phyloP scores from a whole-genome alignment of 1,140 invertebrate genomes.

The Trichonephila clavipes region DNA sequence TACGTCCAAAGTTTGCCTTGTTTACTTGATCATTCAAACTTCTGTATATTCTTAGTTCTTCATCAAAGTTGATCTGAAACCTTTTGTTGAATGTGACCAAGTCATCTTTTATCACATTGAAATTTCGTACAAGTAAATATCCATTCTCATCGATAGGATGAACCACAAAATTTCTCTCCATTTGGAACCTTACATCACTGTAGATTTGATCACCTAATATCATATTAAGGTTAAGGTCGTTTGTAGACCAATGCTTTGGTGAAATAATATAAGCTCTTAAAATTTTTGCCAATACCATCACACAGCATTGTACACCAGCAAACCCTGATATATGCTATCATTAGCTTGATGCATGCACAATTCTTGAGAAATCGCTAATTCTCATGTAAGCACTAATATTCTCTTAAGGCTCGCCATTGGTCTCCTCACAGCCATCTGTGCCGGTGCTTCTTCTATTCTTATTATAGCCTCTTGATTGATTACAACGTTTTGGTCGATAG shows the following conservation, averaged over 20 bases:
- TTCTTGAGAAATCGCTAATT: too few species aligned
- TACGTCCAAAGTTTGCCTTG: too few species aligned
- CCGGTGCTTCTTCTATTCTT: too few species aligned
- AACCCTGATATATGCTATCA: too few species aligned
- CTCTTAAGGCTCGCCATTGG: too few species aligned
- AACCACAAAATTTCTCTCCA: background rate
- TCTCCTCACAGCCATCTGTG: too few species aligned
- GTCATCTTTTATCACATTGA: background rate
- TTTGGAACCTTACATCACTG: background rate
- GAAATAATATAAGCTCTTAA: background rate
- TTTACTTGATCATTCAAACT: conserved; percentile 1
- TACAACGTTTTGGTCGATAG: too few species aligned
- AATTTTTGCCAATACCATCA: background rate
- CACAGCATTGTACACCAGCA: too few species aligned
- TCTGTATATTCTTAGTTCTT: background rate
- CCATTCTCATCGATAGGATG: background rate
- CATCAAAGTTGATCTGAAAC: background rate
- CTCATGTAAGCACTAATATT: too few species aligned
- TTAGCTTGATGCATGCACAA: too few species aligned
- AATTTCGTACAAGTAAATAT: background rate
- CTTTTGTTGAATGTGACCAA: background rate
- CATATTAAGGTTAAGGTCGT: conserved; percentile 31
- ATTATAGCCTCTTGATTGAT: too few species aligned
- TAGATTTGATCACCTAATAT: conserved; percentile 55
- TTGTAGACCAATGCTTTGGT: conserved; percentile 32